Base-by-base conservation (phyloP, 2,797 vertebrate genomes). In the Coendou prehensilis region DNA sequence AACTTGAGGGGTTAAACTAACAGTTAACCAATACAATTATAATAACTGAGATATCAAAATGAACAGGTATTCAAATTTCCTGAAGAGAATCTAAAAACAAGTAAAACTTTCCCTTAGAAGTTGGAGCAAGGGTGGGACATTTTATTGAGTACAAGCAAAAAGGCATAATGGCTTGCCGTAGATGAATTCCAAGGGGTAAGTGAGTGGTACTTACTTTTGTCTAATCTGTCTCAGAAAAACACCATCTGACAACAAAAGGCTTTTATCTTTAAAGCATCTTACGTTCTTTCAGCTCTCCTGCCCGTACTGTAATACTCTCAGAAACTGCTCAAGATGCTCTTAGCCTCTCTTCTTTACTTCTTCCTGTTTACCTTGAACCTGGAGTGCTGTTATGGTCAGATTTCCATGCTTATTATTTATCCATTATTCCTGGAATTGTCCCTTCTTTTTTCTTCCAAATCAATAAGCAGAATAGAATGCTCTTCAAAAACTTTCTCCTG, bases 401-500 rank as follows among this genome's bases (percentile, higher is more conserved):
- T 15, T 41, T 86, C 57, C 22, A 33, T 82, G 54, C 28, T 45
- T 83, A 82, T 18, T 61, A 57, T 6, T 71, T 84, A 93, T 4
- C 22, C 10, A 50, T 86, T 87, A 47, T 59, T 26, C 2, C 9
- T 30, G 26, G 52, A 69, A 57, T 23, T n/a, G 54, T 80, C 80
- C 67, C 45, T 75, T 87, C 81, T 37, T 87, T 86, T 79, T 89
- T 56, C 69, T 79, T 80, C 30, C 67, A 79, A 86, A 87, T 54
- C 79, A 95, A 63, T 52, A 92, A 45, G 52, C n/a, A 95, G 76
- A 71, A 91, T 37, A 93, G 28, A 90, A 85, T 61, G 87, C 52
- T 76, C 82, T 80, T 87, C 45, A 90, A 54, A 64, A 54, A 61
- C 45, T 64, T 81, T 76, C 54, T 93, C 41, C 57, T 76, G 9